Evolutionary conservation across 2,888 invertebrate species (phyloP), one percentile per base, ranked within the genome.

Genomic region (Pachycephus smyrnensis): DNA sequence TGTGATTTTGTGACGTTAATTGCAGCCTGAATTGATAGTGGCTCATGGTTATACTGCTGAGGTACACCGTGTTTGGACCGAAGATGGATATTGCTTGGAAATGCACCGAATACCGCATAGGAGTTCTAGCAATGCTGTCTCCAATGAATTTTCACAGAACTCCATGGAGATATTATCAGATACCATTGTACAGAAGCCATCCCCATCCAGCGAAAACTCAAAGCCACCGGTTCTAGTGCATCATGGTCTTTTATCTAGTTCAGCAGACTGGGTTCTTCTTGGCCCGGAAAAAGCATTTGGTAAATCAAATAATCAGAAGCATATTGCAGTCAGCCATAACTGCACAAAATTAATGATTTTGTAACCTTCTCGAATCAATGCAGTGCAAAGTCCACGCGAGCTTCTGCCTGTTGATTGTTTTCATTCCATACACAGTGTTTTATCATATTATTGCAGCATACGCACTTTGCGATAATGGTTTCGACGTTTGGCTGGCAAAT

Each of bases 21-120:
- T 89, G 73, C 85, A 93, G 93, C 92, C 92, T 77, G 92, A 92
- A 84, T 88, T 93, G 40, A 92, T 93, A 74, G 83, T 83, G 76
- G 84, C 87, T 76, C 90, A 92, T 83, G 92, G 93, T 78, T 93
- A 93, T 84, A 89, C 90, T 37, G 88, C 92, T 0, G 89, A 91
- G 80, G 92, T 89, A 23, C 92, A 93, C 84, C 90, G 91, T 77
- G 88, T 92, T 75, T 91, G 90, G 87, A 93, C 93, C 4, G 87
- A 89, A 80, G 93, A 93, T 88, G 92, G 92, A 3, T 92, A 92
- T 85, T 91, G 93, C 68, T 83, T 93, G 73, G 92, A 92, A 11
- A 82, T 92, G 75, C 93, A 92, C 82, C 86, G 93, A 80, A 92
- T 93, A 75, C 88, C 92, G 11, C 32, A 33, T 71, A 31, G 71